Evolutionary conservation across 2,888 invertebrate species (phyloP).

Genomic region (Hoplodrina ambigua): DNA sequence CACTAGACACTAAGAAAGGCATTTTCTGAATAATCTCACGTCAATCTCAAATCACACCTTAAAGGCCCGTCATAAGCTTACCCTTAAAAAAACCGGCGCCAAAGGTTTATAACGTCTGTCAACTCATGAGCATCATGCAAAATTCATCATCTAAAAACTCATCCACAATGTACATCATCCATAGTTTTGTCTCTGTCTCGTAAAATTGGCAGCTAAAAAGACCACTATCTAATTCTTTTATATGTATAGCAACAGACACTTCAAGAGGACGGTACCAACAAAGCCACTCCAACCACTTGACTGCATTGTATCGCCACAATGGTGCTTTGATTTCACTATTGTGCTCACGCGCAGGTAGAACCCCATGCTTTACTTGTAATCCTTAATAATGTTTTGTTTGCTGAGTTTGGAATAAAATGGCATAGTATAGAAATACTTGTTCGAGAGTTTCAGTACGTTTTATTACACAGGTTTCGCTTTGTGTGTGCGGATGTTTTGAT

Average conservation of each 20-base stretch:
- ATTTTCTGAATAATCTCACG: no score
- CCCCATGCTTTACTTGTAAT: slow-evolving; percentile 55
- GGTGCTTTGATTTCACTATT: slow-evolving; percentile 66
- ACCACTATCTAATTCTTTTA: slow-evolving; percentile 37
- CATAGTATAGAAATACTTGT: slow-evolving; percentile 43
- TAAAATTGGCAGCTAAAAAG: slow-evolving; percentile 40
- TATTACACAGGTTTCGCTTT: slow-evolving; percentile 19
- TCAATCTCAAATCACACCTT: no score
- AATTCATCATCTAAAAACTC: not conserved
- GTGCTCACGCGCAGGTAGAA: slow-evolving; percentile 59
- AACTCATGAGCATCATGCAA: not conserved
- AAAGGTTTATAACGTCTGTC: not conserved
- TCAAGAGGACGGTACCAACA: slow-evolving; percentile 50
- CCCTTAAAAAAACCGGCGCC: not conserved
- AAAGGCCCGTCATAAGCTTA: no score
- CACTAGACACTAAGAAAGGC: no score
- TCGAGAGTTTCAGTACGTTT: slow-evolving; percentile 21
- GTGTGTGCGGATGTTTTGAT: not conserved
- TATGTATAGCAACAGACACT: slow-evolving; percentile 40
- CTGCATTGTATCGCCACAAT: slow-evolving; percentile 62
- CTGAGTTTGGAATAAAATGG: slow-evolving; percentile 51
- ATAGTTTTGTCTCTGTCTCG: slow-evolving; percentile 1
- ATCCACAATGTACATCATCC: not conserved
- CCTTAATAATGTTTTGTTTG: slow-evolving; percentile 63
- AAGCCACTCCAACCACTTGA: slow-evolving; percentile 63